A percentile compares a stretch with the other conserved stretches of the same genome.
Evolutionary conservation across 2,113 vertebrate genomes (phyloP).

Genomic region (Murina feae): DNA sequence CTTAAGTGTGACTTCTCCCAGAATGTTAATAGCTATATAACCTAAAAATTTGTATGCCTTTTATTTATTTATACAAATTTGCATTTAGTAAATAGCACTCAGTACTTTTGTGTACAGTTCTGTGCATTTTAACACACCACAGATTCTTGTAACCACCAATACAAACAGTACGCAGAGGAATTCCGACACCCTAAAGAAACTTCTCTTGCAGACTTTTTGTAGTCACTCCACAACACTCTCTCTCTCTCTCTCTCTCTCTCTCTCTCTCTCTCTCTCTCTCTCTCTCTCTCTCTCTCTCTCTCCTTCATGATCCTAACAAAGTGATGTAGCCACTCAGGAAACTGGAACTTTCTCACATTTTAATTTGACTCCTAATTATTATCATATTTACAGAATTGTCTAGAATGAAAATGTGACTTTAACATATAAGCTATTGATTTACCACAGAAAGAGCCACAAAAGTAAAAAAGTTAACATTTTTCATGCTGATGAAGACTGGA

Average conservation of each 20-base stretch:
- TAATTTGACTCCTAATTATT: constrained; percentile 60
- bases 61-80: constrained; percentile 10
- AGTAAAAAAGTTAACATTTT: constrained; percentile 67
- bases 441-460: constrained; percentile 24
- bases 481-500: constrained; percentile 58
- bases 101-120: neutral
- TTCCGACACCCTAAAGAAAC: neutral
- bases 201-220: neutral
- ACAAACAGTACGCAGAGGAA: neutral
- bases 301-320: neutral
- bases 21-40: neutral
- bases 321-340: neutral
- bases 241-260: no score
- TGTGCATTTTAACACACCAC: neutral
- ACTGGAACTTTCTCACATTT: constrained; percentile 25
- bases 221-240: neutral
- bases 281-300: no score
- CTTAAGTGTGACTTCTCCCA: neutral
- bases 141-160: neutral
- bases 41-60: neutral
- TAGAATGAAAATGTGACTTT: constrained; percentile 57
- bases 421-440: constrained; percentile 63
- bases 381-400: constrained; percentile 54
- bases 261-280: no score
- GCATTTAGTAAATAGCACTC: neutral